These are phyloP conservation scores for Nymphalis io DNA, from an alignment of 1,140 invertebrate species.

Conservation along the genomic window DNA sequence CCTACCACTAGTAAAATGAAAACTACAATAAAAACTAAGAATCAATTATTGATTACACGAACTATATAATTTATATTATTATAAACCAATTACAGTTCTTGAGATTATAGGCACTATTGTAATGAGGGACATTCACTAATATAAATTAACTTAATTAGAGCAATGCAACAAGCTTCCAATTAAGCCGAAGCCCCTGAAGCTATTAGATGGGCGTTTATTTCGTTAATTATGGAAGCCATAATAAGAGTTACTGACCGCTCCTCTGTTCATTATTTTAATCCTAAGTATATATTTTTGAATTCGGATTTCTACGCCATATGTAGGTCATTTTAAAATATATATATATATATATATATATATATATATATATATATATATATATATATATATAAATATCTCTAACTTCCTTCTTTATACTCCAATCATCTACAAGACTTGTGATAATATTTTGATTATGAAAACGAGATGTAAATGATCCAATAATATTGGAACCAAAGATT, in stretches of 20 bases:
- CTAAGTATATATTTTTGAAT: conserved; percentile 1
- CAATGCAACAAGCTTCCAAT: conserved; percentile 13
- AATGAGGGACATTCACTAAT: neutral
- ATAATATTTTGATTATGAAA: too few relatives aligned
- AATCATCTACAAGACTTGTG: too few relatives aligned
- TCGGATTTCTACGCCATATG: neutral
- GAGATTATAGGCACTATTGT: neutral
- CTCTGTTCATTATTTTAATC: conserved; percentile 4
- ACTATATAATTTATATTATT: too few relatives aligned
- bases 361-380: too few relatives aligned
- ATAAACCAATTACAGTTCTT: neutral
- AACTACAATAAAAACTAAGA: too few relatives aligned
- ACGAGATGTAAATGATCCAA: too few relatives aligned
- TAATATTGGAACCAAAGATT: too few relatives aligned
- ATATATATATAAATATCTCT: too few relatives aligned
- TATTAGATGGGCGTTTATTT: conserved; percentile 26
- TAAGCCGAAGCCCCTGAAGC: conserved; percentile 31
- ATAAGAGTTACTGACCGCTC: conserved; percentile 14
- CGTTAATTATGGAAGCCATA: conserved; percentile 29
- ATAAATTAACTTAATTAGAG: conserved; percentile 6
- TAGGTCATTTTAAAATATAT: neutral
- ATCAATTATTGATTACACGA: too few relatives aligned
- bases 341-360: neutral
- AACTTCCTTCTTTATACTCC: too few relatives aligned
- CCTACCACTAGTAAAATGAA: too few relatives aligned